Evolutionary conservation across 1,140 invertebrate species (phyloP).

Genomic region (Brachionus sp.): DNA sequence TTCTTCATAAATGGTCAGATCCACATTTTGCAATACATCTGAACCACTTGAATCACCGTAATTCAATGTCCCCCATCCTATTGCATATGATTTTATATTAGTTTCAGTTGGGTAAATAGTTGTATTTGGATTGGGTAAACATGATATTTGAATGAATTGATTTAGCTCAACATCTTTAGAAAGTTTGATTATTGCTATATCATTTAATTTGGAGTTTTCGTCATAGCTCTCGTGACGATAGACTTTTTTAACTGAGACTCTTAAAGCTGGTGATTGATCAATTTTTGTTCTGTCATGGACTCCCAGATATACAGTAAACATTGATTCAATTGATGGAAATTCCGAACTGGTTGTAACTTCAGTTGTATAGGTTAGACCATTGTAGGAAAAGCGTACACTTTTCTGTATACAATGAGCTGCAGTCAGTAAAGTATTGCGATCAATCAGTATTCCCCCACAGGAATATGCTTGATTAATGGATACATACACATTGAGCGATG

Average conservation of each 20-base stretch:
- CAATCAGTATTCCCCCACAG: constrained; percentile 74
- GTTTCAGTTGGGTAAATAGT: not conserved
- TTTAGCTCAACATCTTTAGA: not conserved
- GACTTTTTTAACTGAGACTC: not conserved
- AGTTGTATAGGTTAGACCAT: constrained; percentile 47
- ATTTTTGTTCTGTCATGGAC: not conserved
- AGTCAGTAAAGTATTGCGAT: constrained; percentile 69
- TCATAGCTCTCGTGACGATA: constrained; percentile 16
- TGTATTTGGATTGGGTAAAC: not conserved
- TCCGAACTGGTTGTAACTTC: not conserved
- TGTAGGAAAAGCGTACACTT: not conserved
- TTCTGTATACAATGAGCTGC: constrained; percentile 67
- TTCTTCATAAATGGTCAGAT: constrained; percentile 42
- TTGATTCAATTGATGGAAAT: constrained; percentile 30
- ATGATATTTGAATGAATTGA: not conserved
- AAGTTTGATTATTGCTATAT: constrained; percentile 10
- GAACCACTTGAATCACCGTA: not conserved
- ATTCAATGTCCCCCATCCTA: constrained; percentile 13
- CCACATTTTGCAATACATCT: not conserved
- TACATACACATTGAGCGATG: not conserved
- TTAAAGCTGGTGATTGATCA: not conserved
- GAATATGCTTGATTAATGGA: constrained; percentile 46
- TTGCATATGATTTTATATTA: not conserved
- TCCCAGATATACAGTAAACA: constrained; percentile 33
- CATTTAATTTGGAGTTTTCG: not conserved